Evolutionary conservation across 1,140 invertebrate species (phyloP).

Genomic region (Aphidius ervi): DNA sequence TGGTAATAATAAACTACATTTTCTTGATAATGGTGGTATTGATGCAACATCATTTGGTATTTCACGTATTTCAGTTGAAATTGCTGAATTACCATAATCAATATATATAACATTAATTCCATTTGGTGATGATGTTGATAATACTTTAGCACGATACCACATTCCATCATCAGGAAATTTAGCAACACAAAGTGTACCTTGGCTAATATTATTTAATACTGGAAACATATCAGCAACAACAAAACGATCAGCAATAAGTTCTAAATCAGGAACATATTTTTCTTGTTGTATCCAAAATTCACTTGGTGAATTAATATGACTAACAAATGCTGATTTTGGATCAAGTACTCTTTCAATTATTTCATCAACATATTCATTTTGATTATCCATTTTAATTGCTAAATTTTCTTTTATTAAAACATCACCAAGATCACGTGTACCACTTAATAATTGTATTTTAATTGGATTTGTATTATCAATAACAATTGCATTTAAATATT

Average conservation of each 20-base stretch:
- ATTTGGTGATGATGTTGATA: constrained; percentile 31
- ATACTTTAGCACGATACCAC: constrained; percentile 60
- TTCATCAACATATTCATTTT: constrained; percentile 38
- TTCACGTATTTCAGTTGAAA: constrained; percentile 38
- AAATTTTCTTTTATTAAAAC: constrained; percentile 43
- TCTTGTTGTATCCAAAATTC: constrained; percentile 66
- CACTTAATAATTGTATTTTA: constrained; percentile 24
- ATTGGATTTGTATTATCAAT: constrained; percentile 20
- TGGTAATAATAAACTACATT: constrained; percentile 43
- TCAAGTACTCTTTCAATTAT: constrained; percentile 38
- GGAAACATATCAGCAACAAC: constrained; percentile 53
- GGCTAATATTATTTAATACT: constrained; percentile 46
- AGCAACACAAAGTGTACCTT: constrained; percentile 60
- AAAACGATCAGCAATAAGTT: constrained; percentile 57
- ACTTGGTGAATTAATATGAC: constrained; percentile 55
- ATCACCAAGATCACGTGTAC: constrained; percentile 32
- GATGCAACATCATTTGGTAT: constrained; percentile 43
- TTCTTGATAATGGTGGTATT: constrained; percentile 42
- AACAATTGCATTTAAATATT: constrained; percentile 30
- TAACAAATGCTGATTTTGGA: constrained; percentile 49
- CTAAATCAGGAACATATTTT: constrained; percentile 52
- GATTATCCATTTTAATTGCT: constrained; percentile 52
- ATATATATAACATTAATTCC: constrained; percentile 53
- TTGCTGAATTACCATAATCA: constrained; percentile 58
- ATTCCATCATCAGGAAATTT: constrained; percentile 61